Base-by-base conservation (phyloP, 2,888 invertebrate species). In the Drosophila merina region DNA sequence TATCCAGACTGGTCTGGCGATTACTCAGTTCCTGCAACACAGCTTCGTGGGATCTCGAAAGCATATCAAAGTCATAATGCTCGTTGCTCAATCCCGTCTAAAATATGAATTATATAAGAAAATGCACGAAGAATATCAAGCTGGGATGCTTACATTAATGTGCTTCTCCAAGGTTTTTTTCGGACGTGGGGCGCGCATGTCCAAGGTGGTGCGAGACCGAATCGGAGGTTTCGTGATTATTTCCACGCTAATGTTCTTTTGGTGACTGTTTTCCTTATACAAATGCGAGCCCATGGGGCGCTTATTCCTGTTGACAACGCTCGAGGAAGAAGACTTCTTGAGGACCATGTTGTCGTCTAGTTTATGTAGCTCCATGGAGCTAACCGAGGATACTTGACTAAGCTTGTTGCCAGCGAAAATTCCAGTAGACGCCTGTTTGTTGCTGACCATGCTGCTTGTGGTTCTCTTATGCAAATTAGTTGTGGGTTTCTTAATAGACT, bases 331-430 rank as follows among this genome's bases (percentile, higher is more conserved):
- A 0, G 91, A 89, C 58, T 91, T 91, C 62, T 88, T 91, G 20
- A 91, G 74, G 31, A 90, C 75, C 86, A 90, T 88, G 72, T 89
- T 91, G 50, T 91, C 91, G 59, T 92, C 91, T 55, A 92, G 86
- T 78, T 91, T 91, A 75, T 91, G 91, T 76, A 92, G 74, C 72
- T 92, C 92, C 75, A 91, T 91, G 52, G 92, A 89, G 75, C 92
- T 92, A 48, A 90, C 89, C 38, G 92, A 91, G 3, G 91, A 88
- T 31, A 91, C 78, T 70, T 89, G 90, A 4, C 91, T 85, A 50
- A 91, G 70, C 64, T 90, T 91, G 60, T 82, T 88, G 33, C 79
- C 72, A 3, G 70, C 77, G 36, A 81, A 84, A 28, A 78, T 78
- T 30, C 74, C 76, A 26, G 78, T 69, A 9, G 40, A 7, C n/a